Percentiles rank a stretch among this genome's conserved stretches.
phyloP scores from a whole-genome alignment of 2,888 invertebrate genomes.

The Tipula confusa region DNA sequence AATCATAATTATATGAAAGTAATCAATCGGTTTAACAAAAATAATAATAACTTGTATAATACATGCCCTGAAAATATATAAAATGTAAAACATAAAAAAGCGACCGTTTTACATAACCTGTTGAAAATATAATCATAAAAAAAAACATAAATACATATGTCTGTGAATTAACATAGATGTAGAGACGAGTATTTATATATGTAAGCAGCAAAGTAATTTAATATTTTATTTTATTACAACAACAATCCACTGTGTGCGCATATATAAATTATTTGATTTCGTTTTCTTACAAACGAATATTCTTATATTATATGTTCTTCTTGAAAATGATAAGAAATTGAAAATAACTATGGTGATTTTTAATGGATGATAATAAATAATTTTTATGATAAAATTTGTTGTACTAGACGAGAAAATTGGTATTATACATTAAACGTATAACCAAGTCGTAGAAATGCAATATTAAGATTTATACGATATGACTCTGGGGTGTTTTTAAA shows the following conservation, averaged over 20 bases:
- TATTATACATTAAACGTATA: too few relatives aligned
- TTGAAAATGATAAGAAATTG: neutral
- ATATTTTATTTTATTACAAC: slow-evolving; percentile 5
- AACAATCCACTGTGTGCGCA: neutral
- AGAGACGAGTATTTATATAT: neutral
- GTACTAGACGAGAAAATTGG: neutral
- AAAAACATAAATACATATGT: neutral
- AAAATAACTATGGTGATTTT: slow-evolving; percentile 8
- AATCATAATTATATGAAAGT: slow-evolving; percentile 12
- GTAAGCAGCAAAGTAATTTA: neutral
- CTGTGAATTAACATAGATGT: neutral
- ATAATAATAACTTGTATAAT: neutral
- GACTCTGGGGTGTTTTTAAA: neutral
- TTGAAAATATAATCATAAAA: slow-evolving; percentile 15
- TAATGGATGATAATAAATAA: slow-evolving; percentile 25
- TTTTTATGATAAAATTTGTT: neutral
- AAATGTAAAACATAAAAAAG: neutral
- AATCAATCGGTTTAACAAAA: neutral
- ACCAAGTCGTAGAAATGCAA: neutral
- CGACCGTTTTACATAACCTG: neutral
- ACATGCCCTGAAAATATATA: slow-evolving; percentile 16
- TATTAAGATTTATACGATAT: neutral
- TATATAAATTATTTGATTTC: neutral
- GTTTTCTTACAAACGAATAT: neutral
- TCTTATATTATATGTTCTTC: too few relatives aligned